Evolutionary conservation across 2,888 invertebrate genomes (phyloP).

Genomic region (Petrophora chlorosata): DNA sequence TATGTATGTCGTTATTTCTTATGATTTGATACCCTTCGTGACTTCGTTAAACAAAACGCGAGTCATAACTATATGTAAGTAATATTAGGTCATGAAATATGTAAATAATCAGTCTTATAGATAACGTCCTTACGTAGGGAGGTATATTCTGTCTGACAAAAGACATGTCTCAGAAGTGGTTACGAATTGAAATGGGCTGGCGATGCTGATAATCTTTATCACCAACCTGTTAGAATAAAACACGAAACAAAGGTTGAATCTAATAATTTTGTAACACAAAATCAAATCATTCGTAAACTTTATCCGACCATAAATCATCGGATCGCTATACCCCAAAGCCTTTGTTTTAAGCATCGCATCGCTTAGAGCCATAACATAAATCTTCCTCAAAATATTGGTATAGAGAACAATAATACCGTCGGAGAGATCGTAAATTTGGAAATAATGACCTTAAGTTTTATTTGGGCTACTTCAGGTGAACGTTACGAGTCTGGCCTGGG

Average conservation of each 20-base stretch:
- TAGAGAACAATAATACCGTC: slow-evolving; percentile 59
- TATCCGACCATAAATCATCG: slow-evolving; percentile 46
- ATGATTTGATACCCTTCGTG: no score
- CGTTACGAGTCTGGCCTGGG: slow-evolving; percentile 66
- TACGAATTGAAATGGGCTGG: no score
- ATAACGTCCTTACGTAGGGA: no score
- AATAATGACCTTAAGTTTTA: slow-evolving; percentile 69
- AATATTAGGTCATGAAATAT: no score
- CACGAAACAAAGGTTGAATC: slow-evolving; percentile 11
- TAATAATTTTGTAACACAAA: slow-evolving; percentile 40
- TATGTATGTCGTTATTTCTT: no score
- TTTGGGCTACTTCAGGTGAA: slow-evolving; percentile 78
- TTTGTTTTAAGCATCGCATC: slow-evolving; percentile 49
- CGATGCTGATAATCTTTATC: no score
- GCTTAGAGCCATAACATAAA: slow-evolving; percentile 73
- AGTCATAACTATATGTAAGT: no score
- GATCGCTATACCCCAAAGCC: slow-evolving; percentile 39
- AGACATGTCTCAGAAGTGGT: no score
- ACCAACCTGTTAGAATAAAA: no score
- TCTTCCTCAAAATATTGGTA: slow-evolving; percentile 69
- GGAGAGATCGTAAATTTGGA: slow-evolving; percentile 72
- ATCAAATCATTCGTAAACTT: slow-evolving; percentile 41
- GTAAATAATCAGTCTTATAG: no score
- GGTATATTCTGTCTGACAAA: no score
- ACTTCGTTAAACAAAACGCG: no score